Conservation (phyloP, 2,797 vertebrate species). For the Holocentrus rufus region DNA sequence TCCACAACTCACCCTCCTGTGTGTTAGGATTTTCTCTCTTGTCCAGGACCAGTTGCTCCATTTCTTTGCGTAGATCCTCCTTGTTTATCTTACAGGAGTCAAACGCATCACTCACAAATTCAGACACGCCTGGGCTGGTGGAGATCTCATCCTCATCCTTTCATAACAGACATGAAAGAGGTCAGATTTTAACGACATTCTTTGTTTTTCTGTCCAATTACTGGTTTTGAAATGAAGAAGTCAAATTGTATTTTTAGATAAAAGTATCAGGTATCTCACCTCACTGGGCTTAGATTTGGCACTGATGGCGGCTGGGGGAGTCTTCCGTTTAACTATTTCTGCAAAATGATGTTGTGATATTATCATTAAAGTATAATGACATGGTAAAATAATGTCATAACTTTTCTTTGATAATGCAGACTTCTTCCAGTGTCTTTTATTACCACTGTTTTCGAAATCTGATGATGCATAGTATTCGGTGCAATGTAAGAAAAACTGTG, state of each 20-base stretch:
- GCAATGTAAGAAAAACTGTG: neutral
- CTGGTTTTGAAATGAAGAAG: conserved; percentile 8
- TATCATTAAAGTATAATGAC: neutral
- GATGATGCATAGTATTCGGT: neutral
- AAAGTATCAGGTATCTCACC: conserved; percentile 50
- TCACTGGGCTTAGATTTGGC: conserved; percentile 65
- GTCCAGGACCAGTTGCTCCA: conserved; percentile 92
- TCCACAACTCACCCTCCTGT: conserved; percentile 76
- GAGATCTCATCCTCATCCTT: conserved; percentile 91
- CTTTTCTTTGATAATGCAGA: neutral
- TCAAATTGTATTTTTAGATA: neutral
- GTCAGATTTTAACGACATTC: neutral
- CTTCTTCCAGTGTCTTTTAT: neutral
- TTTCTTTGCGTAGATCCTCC: conserved; percentile 92
- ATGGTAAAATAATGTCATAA: neutral
- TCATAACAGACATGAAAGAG: conserved; percentile 12
- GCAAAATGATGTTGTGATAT: conserved; percentile 18
- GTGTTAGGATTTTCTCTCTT: conserved; percentile 78
- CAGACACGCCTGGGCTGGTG: conserved; percentile 86
- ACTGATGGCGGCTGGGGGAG: conserved; percentile 45
- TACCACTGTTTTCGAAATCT: neutral
- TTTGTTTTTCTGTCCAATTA: neutral
- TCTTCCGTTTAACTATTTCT: conserved; percentile 70
- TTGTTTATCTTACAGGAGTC: conserved; percentile 88
- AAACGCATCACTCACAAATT: conserved; percentile 93